Percentiles rank a stretch among this genome's conserved stretches.
phyloP scores from a whole-genome alignment of 2,888 invertebrate species.

The Eretmocerus hayati region DNA sequence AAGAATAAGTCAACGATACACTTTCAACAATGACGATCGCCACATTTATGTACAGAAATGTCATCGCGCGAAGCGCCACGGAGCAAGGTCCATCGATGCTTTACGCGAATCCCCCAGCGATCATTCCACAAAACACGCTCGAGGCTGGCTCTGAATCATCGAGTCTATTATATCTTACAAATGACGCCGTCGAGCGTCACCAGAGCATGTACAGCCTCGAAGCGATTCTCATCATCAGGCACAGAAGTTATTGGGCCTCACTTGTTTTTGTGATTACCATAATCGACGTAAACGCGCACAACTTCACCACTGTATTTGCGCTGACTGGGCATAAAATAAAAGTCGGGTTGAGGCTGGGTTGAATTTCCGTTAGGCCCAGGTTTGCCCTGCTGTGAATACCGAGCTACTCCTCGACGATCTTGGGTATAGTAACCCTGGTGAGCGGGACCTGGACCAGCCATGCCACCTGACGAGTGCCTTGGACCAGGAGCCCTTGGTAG shows the following conservation, averaged over 20 bases:
- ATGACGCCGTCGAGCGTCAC: too few relatives aligned
- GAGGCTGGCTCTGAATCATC: not conserved
- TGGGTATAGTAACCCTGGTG: slow-evolving; percentile 53
- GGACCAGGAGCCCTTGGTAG: slow-evolving; percentile 62
- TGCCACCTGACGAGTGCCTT: slow-evolving; percentile 38
- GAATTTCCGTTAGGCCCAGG: slow-evolving; percentile 23
- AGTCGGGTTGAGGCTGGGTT: slow-evolving; percentile 66
- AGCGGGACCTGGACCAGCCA: slow-evolving; percentile 31
- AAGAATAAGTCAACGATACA: slow-evolving; percentile 12
- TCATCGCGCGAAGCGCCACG: not conserved
- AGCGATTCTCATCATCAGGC: too few relatives aligned
- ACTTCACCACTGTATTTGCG: slow-evolving; percentile 89
- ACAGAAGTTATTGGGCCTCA: slow-evolving; percentile 39
- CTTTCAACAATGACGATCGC: slow-evolving; percentile 19
- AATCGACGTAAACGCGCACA: slow-evolving; percentile 75
- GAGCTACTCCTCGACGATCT: slow-evolving; percentile 48
- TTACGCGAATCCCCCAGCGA: slow-evolving; percentile 1
- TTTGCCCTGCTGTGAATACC: slow-evolving; percentile 32
- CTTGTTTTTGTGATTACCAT: slow-evolving; percentile 62
- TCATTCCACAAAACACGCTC: too few relatives aligned
- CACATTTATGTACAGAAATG: slow-evolving; percentile 14
- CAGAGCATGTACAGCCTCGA: too few relatives aligned
- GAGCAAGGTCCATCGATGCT: not conserved
- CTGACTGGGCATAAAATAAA: slow-evolving; percentile 93
- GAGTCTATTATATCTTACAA: not conserved